Evolutionary conservation across 2,797 vertebrate species (phyloP).

Genomic region (Squalus acanthias): DNA sequence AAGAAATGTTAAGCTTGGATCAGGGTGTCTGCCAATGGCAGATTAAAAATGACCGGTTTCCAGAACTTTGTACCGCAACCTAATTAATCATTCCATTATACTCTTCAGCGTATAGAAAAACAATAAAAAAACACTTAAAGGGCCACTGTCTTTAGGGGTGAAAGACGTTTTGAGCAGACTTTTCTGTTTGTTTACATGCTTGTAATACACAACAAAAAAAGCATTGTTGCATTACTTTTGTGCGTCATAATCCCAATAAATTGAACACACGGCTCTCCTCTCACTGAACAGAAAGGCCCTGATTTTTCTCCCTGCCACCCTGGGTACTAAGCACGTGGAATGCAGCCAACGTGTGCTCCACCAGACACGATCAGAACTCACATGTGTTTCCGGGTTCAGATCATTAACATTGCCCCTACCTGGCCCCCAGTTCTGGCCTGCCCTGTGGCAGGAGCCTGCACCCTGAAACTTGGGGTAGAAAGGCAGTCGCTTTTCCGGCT

Average conservation of each 20-base stretch:
- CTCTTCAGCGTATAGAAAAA: not conserved
- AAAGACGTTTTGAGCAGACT: not conserved
- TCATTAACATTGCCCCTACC: not conserved
- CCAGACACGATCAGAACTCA: not conserved
- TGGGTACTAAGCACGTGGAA: not conserved
- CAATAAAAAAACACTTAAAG: not conserved
- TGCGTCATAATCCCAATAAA: not conserved
- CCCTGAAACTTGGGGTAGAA: not conserved
- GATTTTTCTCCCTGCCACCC: not conserved
- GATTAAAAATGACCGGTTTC: not conserved
- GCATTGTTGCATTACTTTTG: not conserved
- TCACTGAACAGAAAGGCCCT: not conserved
- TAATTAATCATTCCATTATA: not conserved
- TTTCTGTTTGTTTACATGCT: not conserved
- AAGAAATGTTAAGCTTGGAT: constrained; percentile 17
- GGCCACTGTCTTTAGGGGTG: not conserved
- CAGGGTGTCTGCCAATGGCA: not conserved
- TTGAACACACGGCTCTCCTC: not conserved
- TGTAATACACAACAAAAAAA: not conserved
- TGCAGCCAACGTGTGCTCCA: not conserved
- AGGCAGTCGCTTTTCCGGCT: not conserved
- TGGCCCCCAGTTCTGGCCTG: not conserved
- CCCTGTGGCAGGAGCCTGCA: not conserved
- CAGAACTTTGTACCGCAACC: not conserved
- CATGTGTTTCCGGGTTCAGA: not conserved